Percentiles rank a stretch among this genome's conserved stretches.
These are phyloP conservation scores for Lagodon rhomboides DNA, from an alignment of 2,797 vertebrate species.

Conservation along the genomic window DNA sequence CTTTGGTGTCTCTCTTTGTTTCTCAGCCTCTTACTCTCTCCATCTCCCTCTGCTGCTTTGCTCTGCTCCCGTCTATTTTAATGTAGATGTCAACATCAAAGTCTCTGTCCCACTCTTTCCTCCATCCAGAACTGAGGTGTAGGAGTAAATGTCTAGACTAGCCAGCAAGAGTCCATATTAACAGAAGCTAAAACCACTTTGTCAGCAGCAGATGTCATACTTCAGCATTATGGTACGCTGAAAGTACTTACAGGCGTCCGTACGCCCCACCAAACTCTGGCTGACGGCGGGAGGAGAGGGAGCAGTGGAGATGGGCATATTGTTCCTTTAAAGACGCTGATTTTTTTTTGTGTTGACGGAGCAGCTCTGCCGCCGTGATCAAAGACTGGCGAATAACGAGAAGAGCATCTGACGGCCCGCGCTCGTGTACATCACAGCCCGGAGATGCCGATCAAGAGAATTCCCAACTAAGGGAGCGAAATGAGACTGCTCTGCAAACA, in stretches of 20 bases:
- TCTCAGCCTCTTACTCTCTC: constrained; percentile 11
- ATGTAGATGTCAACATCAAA: constrained; percentile 51
- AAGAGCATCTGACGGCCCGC: constrained; percentile 25
- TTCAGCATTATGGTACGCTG: constrained; percentile 2
- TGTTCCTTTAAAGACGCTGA: constrained; percentile 43
- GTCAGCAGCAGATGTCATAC: constrained; percentile 57
- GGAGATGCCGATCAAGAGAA: constrained; percentile 34
- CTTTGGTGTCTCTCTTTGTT: not conserved
- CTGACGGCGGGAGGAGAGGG: constrained; percentile 42
- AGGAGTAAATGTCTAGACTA: constrained; percentile 58
- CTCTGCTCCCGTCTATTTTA: constrained; percentile 30
- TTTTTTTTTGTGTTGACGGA: constrained; percentile 48
- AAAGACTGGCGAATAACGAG: constrained; percentile 47
- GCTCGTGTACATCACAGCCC: constrained; percentile 1
- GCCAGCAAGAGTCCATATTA: constrained; percentile 43
- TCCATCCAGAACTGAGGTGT: constrained; percentile 34
- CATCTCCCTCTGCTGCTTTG: not conserved
- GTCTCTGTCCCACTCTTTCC: constrained; percentile 20
- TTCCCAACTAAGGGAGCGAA: constrained; percentile 6
- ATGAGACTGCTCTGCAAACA: constrained; percentile 35
- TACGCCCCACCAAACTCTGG: not conserved
- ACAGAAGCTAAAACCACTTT: constrained; percentile 40
- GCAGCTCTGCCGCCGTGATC: constrained; percentile 51
- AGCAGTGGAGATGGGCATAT: constrained; percentile 26
- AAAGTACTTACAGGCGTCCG: not conserved